Conservation (phyloP, 2,888 invertebrate species). For the Nephrotoma appendiculata region DNA sequence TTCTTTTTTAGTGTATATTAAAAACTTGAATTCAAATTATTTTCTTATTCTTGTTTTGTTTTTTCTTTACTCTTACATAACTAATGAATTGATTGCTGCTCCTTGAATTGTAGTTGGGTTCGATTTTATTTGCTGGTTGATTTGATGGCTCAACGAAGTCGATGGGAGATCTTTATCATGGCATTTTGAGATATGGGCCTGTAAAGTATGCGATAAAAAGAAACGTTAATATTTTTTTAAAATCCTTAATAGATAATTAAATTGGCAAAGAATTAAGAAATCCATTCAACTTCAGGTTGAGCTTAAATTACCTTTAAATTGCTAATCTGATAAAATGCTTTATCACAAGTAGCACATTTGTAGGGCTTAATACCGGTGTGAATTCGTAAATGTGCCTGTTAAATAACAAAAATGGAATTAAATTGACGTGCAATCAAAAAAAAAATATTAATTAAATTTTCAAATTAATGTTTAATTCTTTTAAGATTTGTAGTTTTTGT, state of each 20-base stretch:
- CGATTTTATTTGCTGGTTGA: neutral
- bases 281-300: neutral
- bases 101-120: neutral
- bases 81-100: neutral
- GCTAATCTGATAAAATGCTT: slow-evolving; percentile 1
- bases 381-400: slow-evolving; percentile 1
- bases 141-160: neutral
- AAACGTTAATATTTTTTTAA: too few relatives aligned
- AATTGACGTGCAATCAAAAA: neutral
- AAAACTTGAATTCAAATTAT: neutral
- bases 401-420: neutral
- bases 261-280: neutral
- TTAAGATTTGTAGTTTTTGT: neutral
- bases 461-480: neutral
- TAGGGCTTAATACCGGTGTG: neutral
- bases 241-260: neutral
- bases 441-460: neutral
- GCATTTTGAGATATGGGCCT: neutral
- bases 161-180: neutral
- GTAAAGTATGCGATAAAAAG: neutral
- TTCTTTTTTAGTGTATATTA: neutral
- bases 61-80: neutral
- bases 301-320: slow-evolving; percentile 1
- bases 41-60: neutral
- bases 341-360: slow-evolving; percentile 1